Evolutionary conservation across 1,140 invertebrate genomes (phyloP), one percentile per base, ranked within the genome.

Genomic region (Anthonomus grandis): DNA sequence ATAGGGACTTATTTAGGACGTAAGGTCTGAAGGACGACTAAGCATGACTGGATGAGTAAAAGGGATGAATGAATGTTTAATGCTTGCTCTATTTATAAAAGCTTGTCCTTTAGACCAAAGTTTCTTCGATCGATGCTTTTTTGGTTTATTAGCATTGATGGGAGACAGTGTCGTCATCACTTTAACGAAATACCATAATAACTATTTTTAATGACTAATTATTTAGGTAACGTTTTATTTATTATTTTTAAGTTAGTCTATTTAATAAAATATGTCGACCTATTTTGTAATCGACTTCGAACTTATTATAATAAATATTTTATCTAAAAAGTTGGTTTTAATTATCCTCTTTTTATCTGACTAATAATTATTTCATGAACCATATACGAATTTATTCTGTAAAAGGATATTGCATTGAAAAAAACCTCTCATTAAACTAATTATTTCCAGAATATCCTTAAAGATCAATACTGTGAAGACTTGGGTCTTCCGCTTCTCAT

Each of bases 1-100:
- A 34, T 31, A 19, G 21, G 19, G 34, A 48, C 13, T 5, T 13
- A 17, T 50, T 44, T 31, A 31, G 10, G 49, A 31, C 37, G 58
- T 17, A 49, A 65, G 68, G 70, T 67, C 46, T 66, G 64, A 46
- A 70, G 70, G 70, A 71, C 64, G 70, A 71, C 63, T 67, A 49
- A 53, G 69, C 57, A 51, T 41, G 63, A 50, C 10, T 38, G 56
- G 37, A 37, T 46, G 56, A n/a, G 36, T 56, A 37, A 13, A 15
- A 41, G 41, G 45, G 64, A 24, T 37, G 60, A n/a, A n/a, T 57
- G 50, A 52, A 62, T 60, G 61, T 36, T 59, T 59, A 55, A 31
- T 44, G 17, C 4, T 24, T 19, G 19, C 17, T 44, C 25, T 67
- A 69, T 66, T 69, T 69, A 67, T 67, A 60, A 64, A 24, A 46